Base-by-base conservation (phyloP, 2,888 invertebrate species). In the Thymelicus sylvestris region DNA sequence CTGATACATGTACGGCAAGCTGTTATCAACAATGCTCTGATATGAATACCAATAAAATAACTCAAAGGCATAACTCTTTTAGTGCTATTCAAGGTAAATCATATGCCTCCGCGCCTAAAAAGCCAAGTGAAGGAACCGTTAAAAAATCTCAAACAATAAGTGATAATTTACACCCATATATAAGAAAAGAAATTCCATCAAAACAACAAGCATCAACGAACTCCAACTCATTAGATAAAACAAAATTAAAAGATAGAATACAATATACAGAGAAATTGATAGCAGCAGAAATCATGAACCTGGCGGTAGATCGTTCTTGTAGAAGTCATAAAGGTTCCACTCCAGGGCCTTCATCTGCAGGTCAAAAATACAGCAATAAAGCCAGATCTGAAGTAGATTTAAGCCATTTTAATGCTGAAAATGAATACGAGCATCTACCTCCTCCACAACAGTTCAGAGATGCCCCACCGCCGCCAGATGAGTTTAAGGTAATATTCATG, bases 361-460 rank as follows among this genome's bases (percentile, higher is more conserved):
- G 81, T n/a, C 88, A 91, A 73, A 92, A 90, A 76, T 90, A 87
- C 74, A 83, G 87, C 1, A 89, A 83, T 71, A 95, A 95, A 83
- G 95, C 95, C 2, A 95, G 91, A 81, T 95, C 95, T 12, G 95
- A 95, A 79, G 87, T 95, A 41, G 94, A 95, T 80, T 86, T 95
- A 39, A 92, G 94, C 50, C 94, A 94, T 76, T 90, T 94, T 68
- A 78, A 82, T n/a, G 93, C 93, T 65, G 94, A 95, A 76, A 95
- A 94, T 84, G 95, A 95, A 55, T 96, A 96, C 80, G 96, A 97
- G 78, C 96, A 96, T 81, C 94, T 96, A 73, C 97, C 97, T 41
- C 97, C 97, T 0, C 97, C 97, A 1, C 96, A 97, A 82, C 97
- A 97, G 88, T 97, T 97, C 81, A 95, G 97, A 85, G 97, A 97